Conservation (phyloP, 1,140 invertebrate genomes). For the Drosophila nikananu region DNA sequence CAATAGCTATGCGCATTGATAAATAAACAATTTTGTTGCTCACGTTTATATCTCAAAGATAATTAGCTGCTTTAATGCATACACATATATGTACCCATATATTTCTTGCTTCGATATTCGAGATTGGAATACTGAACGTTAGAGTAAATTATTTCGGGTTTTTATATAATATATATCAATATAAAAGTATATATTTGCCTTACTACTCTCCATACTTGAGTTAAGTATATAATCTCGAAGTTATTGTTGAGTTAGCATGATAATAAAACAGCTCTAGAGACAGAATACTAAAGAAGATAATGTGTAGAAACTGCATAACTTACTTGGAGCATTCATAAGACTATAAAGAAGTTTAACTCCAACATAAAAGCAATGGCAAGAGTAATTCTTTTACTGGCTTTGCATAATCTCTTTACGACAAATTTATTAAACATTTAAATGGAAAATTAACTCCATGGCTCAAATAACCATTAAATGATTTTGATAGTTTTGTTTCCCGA, state of each 20-base stretch:
- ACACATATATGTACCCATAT: neutral
- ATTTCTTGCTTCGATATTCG: slow-evolving; percentile 1
- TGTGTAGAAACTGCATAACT: neutral
- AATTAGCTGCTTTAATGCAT: slow-evolving; percentile 15
- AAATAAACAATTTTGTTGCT: slow-evolving; percentile 3
- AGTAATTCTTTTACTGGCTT: neutral
- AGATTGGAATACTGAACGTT: slow-evolving; percentile 9
- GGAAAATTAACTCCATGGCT: neutral
- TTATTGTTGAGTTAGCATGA: neutral
- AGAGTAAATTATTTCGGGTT: neutral
- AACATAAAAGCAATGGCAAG: neutral
- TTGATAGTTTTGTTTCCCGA: neutral
- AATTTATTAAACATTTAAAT: neutral
- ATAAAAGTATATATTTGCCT: neutral
- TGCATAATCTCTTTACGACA: neutral
- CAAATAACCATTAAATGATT: neutral
- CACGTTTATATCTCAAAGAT: slow-evolving; percentile 3
- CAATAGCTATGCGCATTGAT: slow-evolving; percentile 8
- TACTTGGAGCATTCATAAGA: neutral
- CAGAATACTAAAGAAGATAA: neutral
- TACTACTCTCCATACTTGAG: too few relatives aligned
- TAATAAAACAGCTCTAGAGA: neutral
- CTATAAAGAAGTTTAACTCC: neutral
- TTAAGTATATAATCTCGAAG: neutral
- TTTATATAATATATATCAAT: neutral